Conservation (phyloP, 2,797 vertebrate genomes). For the Momotus momota region DNA sequence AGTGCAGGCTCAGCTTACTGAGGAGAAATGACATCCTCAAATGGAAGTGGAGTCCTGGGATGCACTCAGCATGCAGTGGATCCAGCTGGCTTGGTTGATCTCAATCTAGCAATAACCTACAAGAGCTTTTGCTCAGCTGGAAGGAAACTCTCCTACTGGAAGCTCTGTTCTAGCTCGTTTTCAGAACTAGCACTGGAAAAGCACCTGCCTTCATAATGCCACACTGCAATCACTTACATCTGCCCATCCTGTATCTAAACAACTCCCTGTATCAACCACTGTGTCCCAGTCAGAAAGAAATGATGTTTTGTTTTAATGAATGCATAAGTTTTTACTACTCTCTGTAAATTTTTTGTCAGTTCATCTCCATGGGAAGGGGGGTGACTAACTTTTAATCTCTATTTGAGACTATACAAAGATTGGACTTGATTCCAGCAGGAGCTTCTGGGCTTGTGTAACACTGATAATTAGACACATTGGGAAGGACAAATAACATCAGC, state of each 20-base stretch:
- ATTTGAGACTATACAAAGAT: not conserved
- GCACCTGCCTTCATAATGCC: not conserved
- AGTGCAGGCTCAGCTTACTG: not conserved
- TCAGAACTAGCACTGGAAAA: not conserved
- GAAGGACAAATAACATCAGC: not conserved
- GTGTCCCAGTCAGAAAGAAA: not conserved
- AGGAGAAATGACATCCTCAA: not conserved
- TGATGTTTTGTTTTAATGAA: not conserved
- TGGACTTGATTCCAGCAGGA: not conserved
- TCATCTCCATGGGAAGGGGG: not conserved
- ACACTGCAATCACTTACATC: not conserved
- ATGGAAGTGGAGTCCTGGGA: not conserved
- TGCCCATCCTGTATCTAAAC: not conserved
- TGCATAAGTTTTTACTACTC: not conserved
- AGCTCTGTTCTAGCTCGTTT: constrained; percentile 29
- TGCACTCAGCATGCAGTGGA: not conserved
- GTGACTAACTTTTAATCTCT: not conserved
- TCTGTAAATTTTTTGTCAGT: not conserved
- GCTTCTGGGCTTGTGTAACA: fast-evolving
- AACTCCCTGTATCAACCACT: not conserved
- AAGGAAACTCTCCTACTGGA: not conserved
- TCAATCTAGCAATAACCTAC: not conserved
- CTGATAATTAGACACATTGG: not conserved
- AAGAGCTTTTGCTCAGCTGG: not conserved
- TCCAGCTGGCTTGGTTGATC: not conserved